These are phyloP conservation scores for Neolamprologus sp. DNA, from an alignment of 2,113 vertebrate genomes.

Conservation along the genomic window DNA sequence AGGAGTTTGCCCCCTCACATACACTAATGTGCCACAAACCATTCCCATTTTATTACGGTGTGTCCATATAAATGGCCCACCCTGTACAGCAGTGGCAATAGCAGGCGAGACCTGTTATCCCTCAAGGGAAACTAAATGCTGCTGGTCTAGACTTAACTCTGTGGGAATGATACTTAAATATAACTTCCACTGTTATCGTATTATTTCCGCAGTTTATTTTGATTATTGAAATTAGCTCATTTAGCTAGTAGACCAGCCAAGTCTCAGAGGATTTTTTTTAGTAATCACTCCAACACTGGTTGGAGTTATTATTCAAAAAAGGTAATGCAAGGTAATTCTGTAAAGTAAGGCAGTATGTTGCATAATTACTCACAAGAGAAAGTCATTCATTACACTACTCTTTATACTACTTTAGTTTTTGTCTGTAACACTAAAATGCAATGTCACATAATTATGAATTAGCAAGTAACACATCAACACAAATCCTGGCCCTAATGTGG, in stretches of 20 bases:
- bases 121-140: background rate
- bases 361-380: background rate
- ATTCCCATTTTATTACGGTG: background rate
- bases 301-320: background rate
- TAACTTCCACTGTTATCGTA: background rate
- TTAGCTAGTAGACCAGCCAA: background rate
- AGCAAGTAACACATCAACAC: background rate
- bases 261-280: background rate
- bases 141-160: background rate
- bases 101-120: background rate
- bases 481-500: background rate
- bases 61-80: background rate
- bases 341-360: background rate
- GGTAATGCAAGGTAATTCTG: background rate
- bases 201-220: background rate
- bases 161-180: background rate
- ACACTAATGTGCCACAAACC: background rate
- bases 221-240: background rate
- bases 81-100: background rate
- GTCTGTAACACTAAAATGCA: background rate
- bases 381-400: background rate
- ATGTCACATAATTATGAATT: background rate
- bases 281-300: background rate
- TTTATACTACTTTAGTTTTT: background rate
- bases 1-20: background rate